Base-by-base conservation (phyloP, 2,113 vertebrate genomes). In the Ciconia boyciana region DNA sequence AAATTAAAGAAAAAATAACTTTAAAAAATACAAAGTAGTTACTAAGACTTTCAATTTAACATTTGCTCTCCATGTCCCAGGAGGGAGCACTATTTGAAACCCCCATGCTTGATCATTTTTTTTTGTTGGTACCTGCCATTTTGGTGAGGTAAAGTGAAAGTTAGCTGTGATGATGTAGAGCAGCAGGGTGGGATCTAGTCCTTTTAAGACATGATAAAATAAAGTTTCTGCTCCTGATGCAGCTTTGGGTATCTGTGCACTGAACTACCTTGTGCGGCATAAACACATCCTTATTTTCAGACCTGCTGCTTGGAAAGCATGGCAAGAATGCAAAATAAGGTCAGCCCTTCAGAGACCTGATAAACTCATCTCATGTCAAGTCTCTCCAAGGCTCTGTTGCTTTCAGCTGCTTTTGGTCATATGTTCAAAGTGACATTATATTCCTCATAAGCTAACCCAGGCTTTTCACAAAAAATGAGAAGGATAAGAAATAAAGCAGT, bases 401-500 rank as follows among this genome's bases (percentile, higher is more conserved):
- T 48, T 20, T 54, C 51, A 7, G 68, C 54, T 62, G 68, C 81
- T 44, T n/a, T 29, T 34, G 48, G 39, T 36, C 36, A 4, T 28
- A 6, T 21, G 22, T 26, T 57, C 32, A 13, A 1, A 0, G 7
- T 13, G 55, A 14, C 12, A 0, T 34, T 9, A 2, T 3, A 4
- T 7, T 61, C 48, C 57, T 46, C 16, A 2, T 9, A 2, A 58
- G 24, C 36, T 58, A 10, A 48, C 9, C 36, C 51, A 39, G 26
- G 65, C 31, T 15, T 20, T 20, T 7, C 21, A 10, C 11, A 5
- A 13, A 13, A 8, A 16, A 19, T 5, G 17, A 11, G 12, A 25
- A 34, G 54, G 36, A 1, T 20, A 9, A 57, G 48, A 48, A 43
- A 20, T 13, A 1, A 7, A 32, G 74, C 2, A 24, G 62, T 2